These are phyloP conservation scores for Ambastaia sidthimunki DNA, from an alignment of 2,797 vertebrate genomes.

Conservation along the genomic window DNA sequence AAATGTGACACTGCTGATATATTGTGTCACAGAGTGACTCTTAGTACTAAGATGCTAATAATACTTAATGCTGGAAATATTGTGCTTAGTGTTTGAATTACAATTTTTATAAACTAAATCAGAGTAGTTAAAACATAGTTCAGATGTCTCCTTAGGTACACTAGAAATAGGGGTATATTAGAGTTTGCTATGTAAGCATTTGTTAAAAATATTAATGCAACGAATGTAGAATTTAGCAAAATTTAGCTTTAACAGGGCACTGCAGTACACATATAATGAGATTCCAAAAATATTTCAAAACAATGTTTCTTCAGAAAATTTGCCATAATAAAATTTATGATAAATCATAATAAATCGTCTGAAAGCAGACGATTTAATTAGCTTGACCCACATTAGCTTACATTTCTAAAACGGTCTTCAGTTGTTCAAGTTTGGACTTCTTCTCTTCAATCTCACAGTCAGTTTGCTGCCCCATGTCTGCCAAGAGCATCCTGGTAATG, in stretches of 20 bases:
- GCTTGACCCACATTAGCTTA: conserved; percentile 73
- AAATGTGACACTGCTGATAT: conserved; percentile 18
- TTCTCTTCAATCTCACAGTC: conserved; percentile 95
- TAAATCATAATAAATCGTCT: too few relatives aligned
- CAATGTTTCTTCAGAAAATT: background rate
- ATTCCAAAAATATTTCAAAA: too few relatives aligned
- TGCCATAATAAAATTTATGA: background rate
- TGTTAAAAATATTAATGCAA: background rate
- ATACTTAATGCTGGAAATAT: conserved; percentile 21
- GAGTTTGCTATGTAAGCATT: background rate
- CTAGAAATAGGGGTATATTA: background rate
- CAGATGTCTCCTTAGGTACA: background rate
- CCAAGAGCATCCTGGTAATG: conserved; percentile 89
- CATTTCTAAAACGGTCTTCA: conserved; percentile 97
- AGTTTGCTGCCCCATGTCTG: conserved; percentile 87
- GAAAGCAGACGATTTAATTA: background rate
- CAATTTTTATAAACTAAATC: background rate
- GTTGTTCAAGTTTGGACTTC: conserved; percentile 94
- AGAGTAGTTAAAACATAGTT: conserved; percentile 11
- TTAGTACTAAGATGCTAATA: conserved; percentile 20
- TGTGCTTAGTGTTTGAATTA: background rate
- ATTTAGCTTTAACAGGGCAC: conserved; percentile 6
- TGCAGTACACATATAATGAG: background rate
- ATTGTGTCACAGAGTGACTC: conserved; percentile 17
- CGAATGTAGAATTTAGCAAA: background rate